phyloP scores from a whole-genome alignment of 2,888 invertebrate genomes.

The Clusia tigrina region DNA sequence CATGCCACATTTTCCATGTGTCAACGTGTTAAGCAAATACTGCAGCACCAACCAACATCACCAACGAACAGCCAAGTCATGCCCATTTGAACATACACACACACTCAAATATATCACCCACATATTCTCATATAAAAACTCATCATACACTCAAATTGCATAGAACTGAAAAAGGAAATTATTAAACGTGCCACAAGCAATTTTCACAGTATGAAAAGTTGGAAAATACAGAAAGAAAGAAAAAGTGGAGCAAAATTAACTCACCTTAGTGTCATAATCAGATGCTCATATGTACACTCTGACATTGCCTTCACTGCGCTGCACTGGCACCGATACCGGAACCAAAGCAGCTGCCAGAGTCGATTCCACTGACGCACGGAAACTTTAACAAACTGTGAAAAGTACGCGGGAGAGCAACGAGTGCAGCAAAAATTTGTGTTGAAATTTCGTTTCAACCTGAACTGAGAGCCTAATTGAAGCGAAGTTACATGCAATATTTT shows the following conservation, averaged over 20 bases:
- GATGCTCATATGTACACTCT: constrained; percentile 2
- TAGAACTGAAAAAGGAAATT: not conserved
- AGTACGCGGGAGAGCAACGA: not conserved
- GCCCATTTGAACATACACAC: not conserved
- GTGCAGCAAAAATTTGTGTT: not conserved
- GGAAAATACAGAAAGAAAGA: not conserved
- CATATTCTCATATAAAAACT: not conserved
- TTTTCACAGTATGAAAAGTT: constrained; percentile 3
- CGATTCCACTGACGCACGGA: not conserved
- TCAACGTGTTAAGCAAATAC: not conserved
- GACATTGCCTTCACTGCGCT: not conserved
- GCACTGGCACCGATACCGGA: not conserved
- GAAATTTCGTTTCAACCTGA: not conserved
- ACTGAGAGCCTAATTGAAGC: too few species aligned
- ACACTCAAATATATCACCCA: not conserved
- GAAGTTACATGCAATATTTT: too few species aligned
- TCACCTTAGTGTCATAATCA: constrained; percentile 26
- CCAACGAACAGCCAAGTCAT: not conserved
- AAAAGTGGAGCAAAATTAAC: constrained; percentile 36
- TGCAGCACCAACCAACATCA: not conserved
- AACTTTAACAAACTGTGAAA: not conserved
- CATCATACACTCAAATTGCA: constrained; percentile 2
- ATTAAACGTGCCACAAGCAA: constrained; percentile 5
- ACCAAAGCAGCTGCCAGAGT: not conserved
- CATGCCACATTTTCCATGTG: not conserved